Percentiles rank a stretch among this genome's conserved stretches.
Conservation (phyloP, 2,797 vertebrate species). For the Heliangelus exortis region DNA sequence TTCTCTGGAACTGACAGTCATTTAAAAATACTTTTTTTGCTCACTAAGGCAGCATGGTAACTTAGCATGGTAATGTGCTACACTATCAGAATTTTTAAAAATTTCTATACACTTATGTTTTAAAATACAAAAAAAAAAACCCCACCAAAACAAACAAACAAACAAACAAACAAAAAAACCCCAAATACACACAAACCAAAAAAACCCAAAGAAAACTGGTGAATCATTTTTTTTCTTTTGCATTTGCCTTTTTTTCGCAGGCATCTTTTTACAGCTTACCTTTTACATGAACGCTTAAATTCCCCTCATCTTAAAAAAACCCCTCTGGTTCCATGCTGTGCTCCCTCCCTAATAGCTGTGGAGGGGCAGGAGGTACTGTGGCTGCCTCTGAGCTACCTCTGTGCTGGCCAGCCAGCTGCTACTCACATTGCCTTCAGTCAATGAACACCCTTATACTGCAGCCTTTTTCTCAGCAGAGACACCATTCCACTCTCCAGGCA, state of each 20-base stretch:
- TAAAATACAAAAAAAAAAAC: neutral
- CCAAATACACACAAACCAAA: too few relatives aligned
- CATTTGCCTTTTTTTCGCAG: neutral
- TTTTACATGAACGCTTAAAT: neutral
- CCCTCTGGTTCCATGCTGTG: neutral
- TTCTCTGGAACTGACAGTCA: neutral
- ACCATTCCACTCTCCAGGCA: neutral
- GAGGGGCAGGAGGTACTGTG: rapidly evolving
- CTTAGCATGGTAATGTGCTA: neutral
- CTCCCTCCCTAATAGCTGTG: neutral
- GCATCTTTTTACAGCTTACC: neutral
- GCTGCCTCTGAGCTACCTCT: neutral
- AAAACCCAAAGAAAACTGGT: neutral
- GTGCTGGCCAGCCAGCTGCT: neutral
- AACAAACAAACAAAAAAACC: too few relatives aligned
- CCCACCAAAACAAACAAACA: too few relatives aligned
- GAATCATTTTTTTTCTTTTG: neutral
- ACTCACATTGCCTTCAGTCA: rapidly evolving
- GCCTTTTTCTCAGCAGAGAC: neutral
- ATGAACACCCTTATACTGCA: neutral
- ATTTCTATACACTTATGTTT: neutral
- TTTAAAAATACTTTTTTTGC: neutral
- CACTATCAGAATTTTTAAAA: neutral
- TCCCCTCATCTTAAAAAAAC: neutral
- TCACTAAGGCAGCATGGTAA: neutral